A percentile compares a stretch with the other conserved stretches of the same genome.
Conservation (phyloP, 2,888 invertebrate species). For the Lycocerus yunnanus region DNA sequence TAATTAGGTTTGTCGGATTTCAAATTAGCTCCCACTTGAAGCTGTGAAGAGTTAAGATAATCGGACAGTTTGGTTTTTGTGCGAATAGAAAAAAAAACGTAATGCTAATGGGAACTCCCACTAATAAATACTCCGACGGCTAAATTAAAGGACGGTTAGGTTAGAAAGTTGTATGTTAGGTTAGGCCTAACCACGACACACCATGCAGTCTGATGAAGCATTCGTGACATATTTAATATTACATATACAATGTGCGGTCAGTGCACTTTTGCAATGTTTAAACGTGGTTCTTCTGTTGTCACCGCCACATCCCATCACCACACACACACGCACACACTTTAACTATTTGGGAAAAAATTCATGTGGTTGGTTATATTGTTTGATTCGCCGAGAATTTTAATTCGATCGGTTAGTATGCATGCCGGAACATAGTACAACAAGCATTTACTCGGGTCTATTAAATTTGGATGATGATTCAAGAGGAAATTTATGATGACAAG, state of each 20-base stretch:
- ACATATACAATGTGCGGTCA: slow-evolving; percentile 32
- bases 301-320: slow-evolving; percentile 28
- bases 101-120: background rate
- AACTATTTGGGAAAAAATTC: slow-evolving; percentile 29
- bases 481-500: background rate
- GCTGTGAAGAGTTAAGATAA: background rate
- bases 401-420: background rate
- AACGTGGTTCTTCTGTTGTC: slow-evolving; percentile 36
- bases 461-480: background rate
- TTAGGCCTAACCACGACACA: slow-evolving; percentile 17
- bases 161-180: slow-evolving; percentile 13
- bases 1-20: background rate
- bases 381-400: background rate
- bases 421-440: background rate
- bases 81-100: background rate
- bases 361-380: slow-evolving; percentile 10
- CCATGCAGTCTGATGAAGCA: slow-evolving; percentile 26
- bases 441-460: background rate
- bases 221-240: slow-evolving; percentile 30
- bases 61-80: background rate
- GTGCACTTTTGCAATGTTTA: slow-evolving; percentile 34
- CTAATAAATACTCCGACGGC: background rate
- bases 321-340: slow-evolving; percentile 29
- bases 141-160: background rate
- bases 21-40: background rate